phyloP scores from a whole-genome alignment of 2,888 invertebrate genomes.

The Hypercompe scribonia region DNA sequence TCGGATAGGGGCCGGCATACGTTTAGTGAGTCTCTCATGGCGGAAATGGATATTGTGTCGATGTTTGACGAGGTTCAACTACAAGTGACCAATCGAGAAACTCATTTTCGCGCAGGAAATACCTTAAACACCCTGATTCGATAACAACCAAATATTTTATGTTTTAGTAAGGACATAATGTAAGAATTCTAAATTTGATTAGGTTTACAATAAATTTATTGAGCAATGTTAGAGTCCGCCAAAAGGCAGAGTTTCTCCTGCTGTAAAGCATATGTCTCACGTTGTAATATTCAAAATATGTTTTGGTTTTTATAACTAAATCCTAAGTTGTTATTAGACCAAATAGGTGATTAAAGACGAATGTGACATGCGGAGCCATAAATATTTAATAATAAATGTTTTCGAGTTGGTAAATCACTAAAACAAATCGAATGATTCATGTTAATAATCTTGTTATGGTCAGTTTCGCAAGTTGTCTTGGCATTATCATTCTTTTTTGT shows the following conservation, averaged over 20 bases:
- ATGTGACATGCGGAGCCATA: slow-evolving; percentile 18
- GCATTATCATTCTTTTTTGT: slow-evolving; percentile 46
- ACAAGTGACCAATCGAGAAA: neutral
- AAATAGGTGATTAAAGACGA: neutral
- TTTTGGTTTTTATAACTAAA: neutral
- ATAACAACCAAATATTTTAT: no score
- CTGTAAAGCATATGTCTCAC: neutral
- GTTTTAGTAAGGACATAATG: no score
- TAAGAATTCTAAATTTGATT: neutral
- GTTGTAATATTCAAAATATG: neutral
- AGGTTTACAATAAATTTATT: neutral
- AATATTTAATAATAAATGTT: slow-evolving; percentile 24
- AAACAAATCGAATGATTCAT: slow-evolving; percentile 14
- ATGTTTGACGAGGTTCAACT: neutral
- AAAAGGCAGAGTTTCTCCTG: neutral
- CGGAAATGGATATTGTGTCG: neutral
- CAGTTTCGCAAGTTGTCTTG: slow-evolving; percentile 53
- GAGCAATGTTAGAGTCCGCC: neutral
- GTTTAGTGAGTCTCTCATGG: neutral
- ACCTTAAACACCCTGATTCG: neutral
- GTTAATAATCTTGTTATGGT: slow-evolving; percentile 31
- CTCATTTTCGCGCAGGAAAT: neutral
- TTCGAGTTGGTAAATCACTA: slow-evolving; percentile 23
- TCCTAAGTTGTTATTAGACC: neutral
- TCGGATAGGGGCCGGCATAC: neutral